Base-by-base conservation (phyloP, 2,888 invertebrate genomes). In the Chouioia cunea region DNA sequence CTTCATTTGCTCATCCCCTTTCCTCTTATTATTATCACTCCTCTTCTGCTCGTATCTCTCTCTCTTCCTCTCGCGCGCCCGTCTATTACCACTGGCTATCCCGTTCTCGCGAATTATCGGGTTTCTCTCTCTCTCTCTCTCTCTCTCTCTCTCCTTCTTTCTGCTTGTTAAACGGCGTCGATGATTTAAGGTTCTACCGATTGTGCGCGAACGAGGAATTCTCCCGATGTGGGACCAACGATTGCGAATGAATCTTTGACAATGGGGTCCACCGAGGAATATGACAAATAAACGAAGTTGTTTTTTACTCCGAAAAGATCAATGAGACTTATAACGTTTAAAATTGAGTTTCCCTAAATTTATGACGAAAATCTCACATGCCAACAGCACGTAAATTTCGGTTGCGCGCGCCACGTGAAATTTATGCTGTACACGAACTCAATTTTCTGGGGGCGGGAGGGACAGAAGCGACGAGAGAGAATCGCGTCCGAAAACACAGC, bases 1-100 rank as follows among this genome's bases (percentile, higher is more conserved):
- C 71, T 70, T 77, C 74, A 76, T 77, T 77, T 75, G 74, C 76
- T 69, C 70, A 46, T 57, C 54, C 65, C 60, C 48, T 48, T 62
- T 65, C 56, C 65, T 69, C 36, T 71, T 64, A 20, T 12, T 62
- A 52, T 58, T 18, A 62, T 46, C 52, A n/a, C 47, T 20, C 44
- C 18, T 48, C 22, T 27, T 27, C 27, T 27, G 27, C 27, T 27
- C 27, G 27, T 27, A 27, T 59, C 47, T n/a, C 22, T 53, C 22
- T 63, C 23, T 44, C 27, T n/a, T n/a, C 36, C 36, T 48, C 27
- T 12, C 4, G 1, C 23, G 16, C 43, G 48, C n/a, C n/a, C 18
- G 14, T 70, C 60, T 70, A 60, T 65, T 65, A 47, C 20, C 14
- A 27, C 16, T 4, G 43, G 54, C 56, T 60, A 48, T 23, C 56